phyloP scores from a whole-genome alignment of 2,888 invertebrate species.

The Tachina lurida region DNA sequence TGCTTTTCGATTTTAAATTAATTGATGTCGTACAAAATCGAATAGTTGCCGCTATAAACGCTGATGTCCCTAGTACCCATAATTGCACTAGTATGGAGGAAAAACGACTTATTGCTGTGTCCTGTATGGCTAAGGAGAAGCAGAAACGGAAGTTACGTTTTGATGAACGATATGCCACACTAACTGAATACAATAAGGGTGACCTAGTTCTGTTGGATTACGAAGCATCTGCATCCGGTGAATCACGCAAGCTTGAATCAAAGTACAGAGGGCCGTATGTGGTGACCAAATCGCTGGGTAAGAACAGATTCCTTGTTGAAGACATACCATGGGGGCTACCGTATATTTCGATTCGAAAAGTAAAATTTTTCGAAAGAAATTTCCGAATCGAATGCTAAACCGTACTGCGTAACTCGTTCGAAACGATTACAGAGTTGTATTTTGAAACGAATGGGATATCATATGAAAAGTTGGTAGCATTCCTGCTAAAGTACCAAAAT shows the following conservation, averaged over 20 bases:
- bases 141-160: neutral
- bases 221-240: neutral
- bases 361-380: too few species aligned
- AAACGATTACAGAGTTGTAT: too few species aligned
- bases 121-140: neutral
- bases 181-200: neutral
- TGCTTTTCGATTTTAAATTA: neutral
- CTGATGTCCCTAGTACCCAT: neutral
- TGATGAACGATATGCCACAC: neutral
- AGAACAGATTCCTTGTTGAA: neutral
- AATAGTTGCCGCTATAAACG: constrained; percentile 15
- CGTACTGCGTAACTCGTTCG: too few species aligned
- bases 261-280: neutral
- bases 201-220: neutral
- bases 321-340: too few species aligned
- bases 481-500: too few species aligned
- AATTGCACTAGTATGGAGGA: too few species aligned
- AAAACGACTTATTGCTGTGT: neutral
- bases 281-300: neutral
- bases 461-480: too few species aligned
- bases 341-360: too few species aligned
- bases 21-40: constrained; percentile 26
- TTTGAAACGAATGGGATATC: too few species aligned
- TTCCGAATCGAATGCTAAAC: too few species aligned
- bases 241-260: neutral